Conservation (phyloP, 2,888 invertebrate genomes). For the Leptinotarsa tumamoca region DNA sequence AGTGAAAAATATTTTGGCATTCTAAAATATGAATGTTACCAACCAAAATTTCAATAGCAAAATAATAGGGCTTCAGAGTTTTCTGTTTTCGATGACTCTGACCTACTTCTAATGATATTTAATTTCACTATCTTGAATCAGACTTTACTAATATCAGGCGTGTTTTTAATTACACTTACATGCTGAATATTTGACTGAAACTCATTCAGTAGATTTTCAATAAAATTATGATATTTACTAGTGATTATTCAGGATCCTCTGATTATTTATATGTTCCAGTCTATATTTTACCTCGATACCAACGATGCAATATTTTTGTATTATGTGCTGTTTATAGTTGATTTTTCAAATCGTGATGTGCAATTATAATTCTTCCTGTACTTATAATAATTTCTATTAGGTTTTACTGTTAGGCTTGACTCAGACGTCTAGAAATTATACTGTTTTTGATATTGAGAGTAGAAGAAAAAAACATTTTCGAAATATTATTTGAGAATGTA, state of each 20-base stretch:
- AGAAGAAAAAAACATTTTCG: not conserved
- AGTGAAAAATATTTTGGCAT: too few species aligned
- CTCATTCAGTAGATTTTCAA: not conserved
- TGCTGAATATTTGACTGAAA: not conserved
- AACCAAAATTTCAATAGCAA: not conserved
- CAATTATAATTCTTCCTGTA: constrained; percentile 30
- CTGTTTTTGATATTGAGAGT: not conserved
- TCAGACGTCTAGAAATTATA: not conserved
- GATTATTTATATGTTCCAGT: constrained; percentile 14
- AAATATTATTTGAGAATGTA: constrained; percentile 1
- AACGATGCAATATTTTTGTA: constrained; percentile 50
- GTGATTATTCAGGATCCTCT: not conserved
- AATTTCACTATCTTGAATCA: not conserved
- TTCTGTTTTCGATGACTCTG: not conserved
- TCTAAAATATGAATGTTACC: too few species aligned
- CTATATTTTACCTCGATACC: constrained; percentile 49
- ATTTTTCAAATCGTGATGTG: constrained; percentile 43
- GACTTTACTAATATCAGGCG: not conserved
- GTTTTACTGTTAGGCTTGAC: not conserved
- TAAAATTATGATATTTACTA: constrained; percentile 1
- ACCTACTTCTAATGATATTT: not conserved
- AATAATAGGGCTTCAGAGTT: not conserved
- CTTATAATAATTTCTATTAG: constrained; percentile 1
- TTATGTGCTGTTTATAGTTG: constrained; percentile 43
- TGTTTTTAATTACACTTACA: not conserved